These are phyloP conservation scores for Dendroctonus valens DNA, from an alignment of 1,140 invertebrate genomes.

Conservation along the genomic window DNA sequence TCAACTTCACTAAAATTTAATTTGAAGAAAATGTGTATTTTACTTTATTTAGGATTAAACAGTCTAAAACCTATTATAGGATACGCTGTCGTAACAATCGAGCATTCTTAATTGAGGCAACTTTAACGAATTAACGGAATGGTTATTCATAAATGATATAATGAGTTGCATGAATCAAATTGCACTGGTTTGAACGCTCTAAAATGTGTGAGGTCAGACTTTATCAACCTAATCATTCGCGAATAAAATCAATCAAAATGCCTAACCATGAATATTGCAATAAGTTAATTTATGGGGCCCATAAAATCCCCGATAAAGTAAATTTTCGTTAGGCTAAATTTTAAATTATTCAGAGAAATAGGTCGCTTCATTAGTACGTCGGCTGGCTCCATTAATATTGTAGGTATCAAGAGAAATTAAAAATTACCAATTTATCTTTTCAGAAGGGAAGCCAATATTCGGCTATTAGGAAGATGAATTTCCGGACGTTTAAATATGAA, in stretches of 20 bases:
- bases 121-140: too few species aligned
- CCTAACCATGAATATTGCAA: too few species aligned
- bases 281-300: too few species aligned
- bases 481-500: constrained; percentile 10
- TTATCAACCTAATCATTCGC: too few species aligned
- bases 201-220: too few species aligned
- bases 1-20: constrained; percentile 15
- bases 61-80: constrained; percentile 2
- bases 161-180: too few species aligned
- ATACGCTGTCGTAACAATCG: background rate
- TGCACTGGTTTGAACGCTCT: too few species aligned
- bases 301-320: background rate
- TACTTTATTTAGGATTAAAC: constrained; percentile 7
- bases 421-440: constrained; percentile 26
- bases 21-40: constrained; percentile 17
- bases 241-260: too few species aligned
- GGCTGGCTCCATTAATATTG: constrained; percentile 9
- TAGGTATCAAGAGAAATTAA: constrained; percentile 13
- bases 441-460: constrained; percentile 14
- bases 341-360: constrained; percentile 2
- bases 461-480: constrained; percentile 18
- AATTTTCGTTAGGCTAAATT: constrained; percentile 3
- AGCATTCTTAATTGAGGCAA: too few species aligned
- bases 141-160: too few species aligned
- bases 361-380: constrained; percentile 10